Conservation (phyloP, 1,140 invertebrate species). For the Scaptomyza graminum region DNA sequence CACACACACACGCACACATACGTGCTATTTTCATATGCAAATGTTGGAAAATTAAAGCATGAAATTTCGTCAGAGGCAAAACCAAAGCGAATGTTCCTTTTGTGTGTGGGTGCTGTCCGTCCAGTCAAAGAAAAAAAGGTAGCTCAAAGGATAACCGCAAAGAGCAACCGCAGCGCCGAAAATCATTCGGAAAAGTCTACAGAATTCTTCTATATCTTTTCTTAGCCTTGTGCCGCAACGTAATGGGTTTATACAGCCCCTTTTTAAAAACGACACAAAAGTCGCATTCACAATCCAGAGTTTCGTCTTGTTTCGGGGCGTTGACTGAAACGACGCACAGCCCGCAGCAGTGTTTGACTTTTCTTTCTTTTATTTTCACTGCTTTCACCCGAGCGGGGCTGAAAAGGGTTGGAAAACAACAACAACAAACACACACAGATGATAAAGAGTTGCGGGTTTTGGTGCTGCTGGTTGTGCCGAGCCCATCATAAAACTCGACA, state of each 20-base stretch:
- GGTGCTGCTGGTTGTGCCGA: conserved; percentile 22
- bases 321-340: conserved; percentile 16
- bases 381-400: background rate
- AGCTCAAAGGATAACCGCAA: conserved; percentile 51
- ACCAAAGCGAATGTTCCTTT: conserved; percentile 33
- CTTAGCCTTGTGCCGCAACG: conserved; percentile 43
- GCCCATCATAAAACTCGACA: conserved; percentile 64
- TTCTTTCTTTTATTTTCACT: conserved; percentile 22
- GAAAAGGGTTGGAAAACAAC: conserved; percentile 55
- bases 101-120: conserved; percentile 30
- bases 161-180: conserved; percentile 60
- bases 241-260: conserved; percentile 81
- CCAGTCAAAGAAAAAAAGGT: conserved; percentile 30
- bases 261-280: conserved; percentile 24
- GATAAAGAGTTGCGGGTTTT: conserved; percentile 77
- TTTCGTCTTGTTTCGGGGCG: conserved; percentile 46
- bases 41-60: conserved; percentile 76
- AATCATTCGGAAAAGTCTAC: conserved; percentile 17
- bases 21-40: conserved; percentile 55
- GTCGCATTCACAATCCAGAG: background rate
- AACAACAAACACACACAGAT: conserved; percentile 47
- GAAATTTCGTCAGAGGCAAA: conserved; percentile 63
- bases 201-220: background rate
- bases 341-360: conserved; percentile 46
- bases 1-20: conserved; percentile 12